Conservation (phyloP, 1,140 invertebrate species). For the Diachasmimorpha longicaudata region DNA sequence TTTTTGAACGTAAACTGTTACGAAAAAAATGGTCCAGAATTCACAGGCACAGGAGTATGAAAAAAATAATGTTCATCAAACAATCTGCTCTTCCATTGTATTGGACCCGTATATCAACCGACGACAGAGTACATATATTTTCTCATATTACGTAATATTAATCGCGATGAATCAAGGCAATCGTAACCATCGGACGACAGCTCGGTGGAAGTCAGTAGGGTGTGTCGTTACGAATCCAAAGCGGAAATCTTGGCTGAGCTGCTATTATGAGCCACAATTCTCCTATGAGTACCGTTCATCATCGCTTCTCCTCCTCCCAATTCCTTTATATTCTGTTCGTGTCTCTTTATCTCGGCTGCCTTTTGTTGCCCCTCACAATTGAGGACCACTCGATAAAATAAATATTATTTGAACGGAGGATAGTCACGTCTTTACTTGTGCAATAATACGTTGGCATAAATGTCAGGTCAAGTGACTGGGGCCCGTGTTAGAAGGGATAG, state of each 20-base stretch:
- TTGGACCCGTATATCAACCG: no score
- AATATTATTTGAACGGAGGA: background rate
- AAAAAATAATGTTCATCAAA: no score
- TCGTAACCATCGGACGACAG: background rate
- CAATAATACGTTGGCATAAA: background rate
- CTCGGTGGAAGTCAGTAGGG: background rate
- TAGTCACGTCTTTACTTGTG: slow-evolving; percentile 2
- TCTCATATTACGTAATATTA: background rate
- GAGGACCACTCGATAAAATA: background rate
- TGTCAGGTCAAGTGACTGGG: slow-evolving; percentile 6
- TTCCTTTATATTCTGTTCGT: background rate
- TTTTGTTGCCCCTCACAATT: background rate
- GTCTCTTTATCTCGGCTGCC: background rate
- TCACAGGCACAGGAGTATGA: no score
- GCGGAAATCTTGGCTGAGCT: background rate
- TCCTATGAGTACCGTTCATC: background rate
- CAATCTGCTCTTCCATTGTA: no score
- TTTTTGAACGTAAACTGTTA: no score
- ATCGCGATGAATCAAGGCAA: background rate
- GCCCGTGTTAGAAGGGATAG: background rate
- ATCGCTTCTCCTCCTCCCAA: background rate
- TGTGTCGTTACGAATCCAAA: slow-evolving; percentile 5
- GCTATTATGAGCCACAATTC: slow-evolving; percentile 2
- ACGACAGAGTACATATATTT: background rate
- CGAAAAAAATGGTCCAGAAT: no score